Evolutionary conservation across 2,797 vertebrate species (phyloP), one percentile per base, ranked within the genome.

Genomic region (Brachyrhaphis roseni): DNA sequence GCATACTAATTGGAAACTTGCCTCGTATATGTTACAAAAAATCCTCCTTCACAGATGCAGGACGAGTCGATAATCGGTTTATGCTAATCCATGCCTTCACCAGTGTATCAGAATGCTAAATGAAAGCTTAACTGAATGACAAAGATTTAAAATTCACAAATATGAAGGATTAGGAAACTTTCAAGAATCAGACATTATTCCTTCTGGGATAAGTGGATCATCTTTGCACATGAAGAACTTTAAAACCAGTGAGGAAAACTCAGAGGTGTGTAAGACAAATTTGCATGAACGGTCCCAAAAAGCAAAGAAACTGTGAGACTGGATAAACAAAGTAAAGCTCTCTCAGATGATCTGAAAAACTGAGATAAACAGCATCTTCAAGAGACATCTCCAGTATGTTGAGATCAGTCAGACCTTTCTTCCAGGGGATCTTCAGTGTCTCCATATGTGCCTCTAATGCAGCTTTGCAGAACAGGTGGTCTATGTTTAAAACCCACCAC

Each of bases 51-150:
- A 80, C 71, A 88, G 82, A 91, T 87, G 84, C 82, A 85, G 88
- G 81, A 88, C 85, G 73, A 86, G 84, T 84, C 78, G 20, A 74
- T 93, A 92, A 94, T 94, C 89, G 76, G 87, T 91, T 94, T 93
- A 93, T 26, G 68, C 73, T 93, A 94, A 95, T 94, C 90, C 91
- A 72, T 83, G 80, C 82, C 88, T 86, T 92, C 90, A 81, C 84
- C 83, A 87, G 79, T 90, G 90, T 88, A 91, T 89, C 86, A 91
- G 89, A 93, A 94, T 94, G 87, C 82, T 89, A 91, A 93, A 93
- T 80, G 81, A 91, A 90, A 89, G 92, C 90, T 93, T 90, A 92
- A 88, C 76, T 92, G 71, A 82, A 86, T 46, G 87, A 86, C 86
- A 89, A 91, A 88, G 91, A 90, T 90, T 90, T 90, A 84, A 91